Percentiles rank a stretch among this genome's conserved stretches.
Conservation (phyloP, 2,888 invertebrate species). For the Tribolium freemani region DNA sequence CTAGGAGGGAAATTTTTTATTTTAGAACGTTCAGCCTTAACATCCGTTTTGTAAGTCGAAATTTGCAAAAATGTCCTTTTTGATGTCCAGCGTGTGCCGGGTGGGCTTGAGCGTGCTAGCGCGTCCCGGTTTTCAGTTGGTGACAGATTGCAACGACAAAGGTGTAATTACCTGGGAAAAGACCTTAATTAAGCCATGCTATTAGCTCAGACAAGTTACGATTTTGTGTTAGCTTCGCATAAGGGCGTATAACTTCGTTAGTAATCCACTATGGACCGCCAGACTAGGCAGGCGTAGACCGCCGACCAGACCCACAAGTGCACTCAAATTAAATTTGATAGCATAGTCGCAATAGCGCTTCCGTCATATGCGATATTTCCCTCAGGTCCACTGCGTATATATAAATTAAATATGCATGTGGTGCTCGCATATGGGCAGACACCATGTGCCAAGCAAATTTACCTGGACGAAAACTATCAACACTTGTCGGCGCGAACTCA, state of each 20-base stretch:
- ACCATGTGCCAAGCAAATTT: slow-evolving; percentile 15
- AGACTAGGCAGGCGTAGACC: slow-evolving; percentile 17
- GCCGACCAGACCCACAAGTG: slow-evolving; percentile 46
- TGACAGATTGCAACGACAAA: slow-evolving; percentile 36
- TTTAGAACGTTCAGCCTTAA: too few relatives aligned
- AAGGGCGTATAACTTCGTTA: slow-evolving; percentile 41
- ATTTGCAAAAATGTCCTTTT: too few relatives aligned
- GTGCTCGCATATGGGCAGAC: slow-evolving; percentile 11
- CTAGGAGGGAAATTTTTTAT: too few relatives aligned
- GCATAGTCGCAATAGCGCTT: slow-evolving; percentile 35
- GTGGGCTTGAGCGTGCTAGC: not conserved
- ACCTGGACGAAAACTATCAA: slow-evolving; percentile 27
- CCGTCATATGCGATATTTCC: slow-evolving; percentile 43
- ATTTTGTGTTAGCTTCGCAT: slow-evolving; percentile 27
- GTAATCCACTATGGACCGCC: slow-evolving; percentile 34
- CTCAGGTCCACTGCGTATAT: slow-evolving; percentile 39
- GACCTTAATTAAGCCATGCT: slow-evolving; percentile 37
- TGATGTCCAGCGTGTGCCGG: not conserved
- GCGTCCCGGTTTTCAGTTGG: slow-evolving; percentile 4
- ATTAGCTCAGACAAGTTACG: slow-evolving; percentile 39
- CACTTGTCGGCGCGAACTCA: slow-evolving; percentile 11
- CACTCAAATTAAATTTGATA: slow-evolving; percentile 54
- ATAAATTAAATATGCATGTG: slow-evolving; percentile 43
- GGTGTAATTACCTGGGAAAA: slow-evolving; percentile 39
- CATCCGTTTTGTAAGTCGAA: too few relatives aligned